Percentiles rank a stretch among this genome's conserved stretches.
Evolutionary conservation across 2,888 invertebrate species (phyloP).

Genomic region (Saturnia japonica): DNA sequence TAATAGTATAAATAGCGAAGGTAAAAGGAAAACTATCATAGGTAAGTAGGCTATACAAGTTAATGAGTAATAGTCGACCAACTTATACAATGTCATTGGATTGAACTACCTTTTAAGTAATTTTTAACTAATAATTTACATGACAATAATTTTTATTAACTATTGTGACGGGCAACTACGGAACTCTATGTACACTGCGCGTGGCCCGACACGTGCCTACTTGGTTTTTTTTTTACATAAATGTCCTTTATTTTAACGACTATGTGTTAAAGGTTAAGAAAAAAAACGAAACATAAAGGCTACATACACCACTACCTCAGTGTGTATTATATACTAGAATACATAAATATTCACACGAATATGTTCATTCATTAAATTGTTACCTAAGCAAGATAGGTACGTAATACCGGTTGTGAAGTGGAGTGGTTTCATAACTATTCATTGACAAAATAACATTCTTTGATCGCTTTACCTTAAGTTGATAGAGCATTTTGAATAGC

Average conservation of each 20-base stretch:
- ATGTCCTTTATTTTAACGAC: neutral
- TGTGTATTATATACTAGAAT: conserved; percentile 1
- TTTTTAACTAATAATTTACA: no score
- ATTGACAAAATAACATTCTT: conserved; percentile 46
- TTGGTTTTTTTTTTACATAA: neutral
- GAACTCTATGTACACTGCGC: no score
- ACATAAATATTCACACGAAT: conserved; percentile 40
- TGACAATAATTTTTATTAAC: no score
- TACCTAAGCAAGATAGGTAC: conserved; percentile 44
- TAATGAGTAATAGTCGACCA: no score
- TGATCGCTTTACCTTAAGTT: conserved; percentile 5
- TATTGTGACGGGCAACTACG: no score
- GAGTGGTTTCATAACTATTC: conserved; percentile 49
- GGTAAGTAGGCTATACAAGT: no score
- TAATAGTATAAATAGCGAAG: no score
- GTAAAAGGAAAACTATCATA: no score
- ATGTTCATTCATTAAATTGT: conserved; percentile 51
- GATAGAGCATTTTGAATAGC: neutral
- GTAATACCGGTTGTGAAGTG: conserved; percentile 45
- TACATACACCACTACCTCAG: neutral
- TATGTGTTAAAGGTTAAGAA: neutral
- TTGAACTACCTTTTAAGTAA: no score
- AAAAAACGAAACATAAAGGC: neutral
- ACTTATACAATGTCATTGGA: no score
- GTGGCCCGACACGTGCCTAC: no score